Base-by-base conservation (phyloP, 2,797 vertebrate species). In the Anguilla megastoma region DNA sequence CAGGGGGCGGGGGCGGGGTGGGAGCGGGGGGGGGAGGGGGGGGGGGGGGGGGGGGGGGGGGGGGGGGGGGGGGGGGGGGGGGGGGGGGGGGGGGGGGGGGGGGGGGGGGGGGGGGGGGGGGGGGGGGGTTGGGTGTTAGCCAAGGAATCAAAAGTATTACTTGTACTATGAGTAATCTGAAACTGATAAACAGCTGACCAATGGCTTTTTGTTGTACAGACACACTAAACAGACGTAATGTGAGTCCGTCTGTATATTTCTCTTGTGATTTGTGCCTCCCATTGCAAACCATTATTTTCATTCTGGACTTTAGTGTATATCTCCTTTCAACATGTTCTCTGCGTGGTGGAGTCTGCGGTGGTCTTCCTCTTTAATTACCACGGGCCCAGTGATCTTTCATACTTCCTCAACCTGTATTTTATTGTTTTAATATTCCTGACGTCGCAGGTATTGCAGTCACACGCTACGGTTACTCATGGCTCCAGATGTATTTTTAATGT, bases 401-500 rank as follows among this genome's bases (percentile, higher is more conserved):
- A 90, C 89, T 90, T 91, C 89, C 89, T 88, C 90, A 88, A 91
- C 89, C 91, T 89, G 91, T 87, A 89, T 87, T 87, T 90, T 88
- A 76, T 87, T 88, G 89, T 87, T 87, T 89, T 88, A 89, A 91
- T 92, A 89, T 90, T 89, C 90, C 91, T 91, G 91, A 92, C 89
- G 87, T 76, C 90, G 89, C 90, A 92, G 92, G 92, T 91, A 92
- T 88, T 84, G 86, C 86, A 87, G 86, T 89, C 79, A 83, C 85
- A 60, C 84, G 85, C 88, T 90, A 90, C 56, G 86, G 89, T 88
- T 89, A 84, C 88, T 87, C 76, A 88, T 85, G 85, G 89, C 85
- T 85, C 92, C 90, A 91, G 91, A 93, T 92, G 90, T 91, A 92
- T 92, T 93, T 95, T 95, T 95, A 95, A 94, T 94, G 92, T 87